Evolutionary conservation across 2,113 vertebrate genomes (phyloP).

Genomic region (Pontoporia blainvillei): DNA sequence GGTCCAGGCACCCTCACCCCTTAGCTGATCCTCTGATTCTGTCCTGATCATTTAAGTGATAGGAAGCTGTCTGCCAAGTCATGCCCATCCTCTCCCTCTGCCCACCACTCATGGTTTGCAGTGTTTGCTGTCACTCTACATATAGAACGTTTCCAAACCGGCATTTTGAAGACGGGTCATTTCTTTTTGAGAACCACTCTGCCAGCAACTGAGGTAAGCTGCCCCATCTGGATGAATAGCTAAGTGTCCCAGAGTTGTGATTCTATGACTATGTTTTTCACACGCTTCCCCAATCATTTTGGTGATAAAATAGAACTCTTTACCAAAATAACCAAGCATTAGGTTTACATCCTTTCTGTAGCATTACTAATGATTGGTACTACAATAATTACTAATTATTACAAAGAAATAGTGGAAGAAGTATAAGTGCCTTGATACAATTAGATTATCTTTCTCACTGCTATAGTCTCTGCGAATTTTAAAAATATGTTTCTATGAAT

Average conservation of each 20-base stretch:
- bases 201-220: background rate
- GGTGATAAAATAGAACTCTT: background rate
- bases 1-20: fast-evolving
- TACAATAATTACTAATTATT: background rate
- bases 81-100: background rate
- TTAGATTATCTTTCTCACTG: background rate
- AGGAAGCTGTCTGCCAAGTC: background rate
- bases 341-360: background rate
- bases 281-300: background rate
- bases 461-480: no score
- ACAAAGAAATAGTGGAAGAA: background rate
- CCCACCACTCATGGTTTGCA: background rate
- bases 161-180: background rate
- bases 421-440: background rate
- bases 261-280: background rate
- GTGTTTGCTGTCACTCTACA: background rate
- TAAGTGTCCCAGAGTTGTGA: background rate
- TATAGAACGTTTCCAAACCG: background rate
- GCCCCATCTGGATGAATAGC: background rate
- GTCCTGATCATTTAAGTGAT: background rate
- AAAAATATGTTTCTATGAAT: no score
- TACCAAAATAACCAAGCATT: background rate
- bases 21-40: background rate
- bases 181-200: background rate
- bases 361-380: background rate